Evolutionary conservation across 2,797 vertebrate genomes (phyloP), one percentile per base, ranked within the genome.

Genomic region (Cephalopachus bancanus): DNA sequence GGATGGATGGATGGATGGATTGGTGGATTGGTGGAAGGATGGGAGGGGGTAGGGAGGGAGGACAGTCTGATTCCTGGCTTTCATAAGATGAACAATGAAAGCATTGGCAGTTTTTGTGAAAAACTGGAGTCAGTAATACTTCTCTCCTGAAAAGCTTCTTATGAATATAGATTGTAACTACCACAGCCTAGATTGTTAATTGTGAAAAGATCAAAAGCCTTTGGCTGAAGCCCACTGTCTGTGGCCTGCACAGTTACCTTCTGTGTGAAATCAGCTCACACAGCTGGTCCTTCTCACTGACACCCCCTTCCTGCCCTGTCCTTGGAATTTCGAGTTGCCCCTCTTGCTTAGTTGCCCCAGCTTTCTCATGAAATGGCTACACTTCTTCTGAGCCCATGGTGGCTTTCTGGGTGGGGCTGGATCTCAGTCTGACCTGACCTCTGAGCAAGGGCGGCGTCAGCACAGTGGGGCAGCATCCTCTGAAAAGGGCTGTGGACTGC

Each of bases 41-140:
- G 24, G 4, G 28, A 28, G 28, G 8, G 26, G 28, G 37, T 44
- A 10, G 74, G 7, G 17, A 37, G 28, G 51, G 55, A 60, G 57
- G 20, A 17, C 33, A 72, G 49, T 67, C 60, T 14, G 17, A 28
- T 75, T 55, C 24, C 80, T 28, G 67, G 55, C 59, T 87, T 49
- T 81, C 51, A 15, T 19, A 60, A 78, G 81, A 87, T 79, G 78
- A 93, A 67, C 83, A 79, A 83, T 72, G 81, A 83, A 90, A 75
- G 44, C 37, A 28, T 83, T 79, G 80, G 51, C 33, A 69, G 24
- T 69, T 89, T 91, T 79, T 75, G 33, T 83, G 75, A 69, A 81
- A 87, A 57, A 30, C 22, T 10, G 71, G 26, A 33, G 17, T 30
- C 51, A 67, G 69, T 57, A 37, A 53, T 1, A 49, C 26, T 49